These are phyloP conservation scores for Lagodon rhomboides DNA, from an alignment of 2,797 vertebrate genomes.

Conservation along the genomic window DNA sequence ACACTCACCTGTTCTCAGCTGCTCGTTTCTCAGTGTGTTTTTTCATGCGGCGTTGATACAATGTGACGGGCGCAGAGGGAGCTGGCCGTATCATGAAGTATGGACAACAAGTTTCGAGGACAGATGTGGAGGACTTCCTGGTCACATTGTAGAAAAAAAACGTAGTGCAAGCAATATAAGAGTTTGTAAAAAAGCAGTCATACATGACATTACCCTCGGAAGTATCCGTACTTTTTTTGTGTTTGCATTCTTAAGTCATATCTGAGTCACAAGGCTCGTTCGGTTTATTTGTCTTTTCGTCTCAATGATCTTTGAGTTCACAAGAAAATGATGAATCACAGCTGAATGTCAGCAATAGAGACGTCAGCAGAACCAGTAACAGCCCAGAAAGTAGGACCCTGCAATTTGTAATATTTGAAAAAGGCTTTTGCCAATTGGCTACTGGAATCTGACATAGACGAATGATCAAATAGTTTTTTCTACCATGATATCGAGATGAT, in stretches of 20 bases:
- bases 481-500: too few relatives aligned
- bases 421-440: too few relatives aligned
- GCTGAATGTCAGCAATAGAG: too few relatives aligned
- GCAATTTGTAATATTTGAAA: background rate
- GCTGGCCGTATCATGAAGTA: slow-evolving; percentile 26
- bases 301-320: background rate
- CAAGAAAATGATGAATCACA: background rate
- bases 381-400: background rate
- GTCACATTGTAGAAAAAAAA: slow-evolving; percentile 11
- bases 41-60: slow-evolving; percentile 57
- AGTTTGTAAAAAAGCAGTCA: background rate
- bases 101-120: slow-evolving; percentile 47
- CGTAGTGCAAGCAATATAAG: background rate
- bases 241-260: background rate
- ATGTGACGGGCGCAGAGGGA: slow-evolving; percentile 58
- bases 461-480: too few relatives aligned
- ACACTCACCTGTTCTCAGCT: slow-evolving; percentile 75
- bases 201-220: background rate
- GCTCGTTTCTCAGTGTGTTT: slow-evolving; percentile 53
- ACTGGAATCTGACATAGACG: too few relatives aligned
- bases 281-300: background rate
- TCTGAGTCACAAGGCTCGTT: background rate
- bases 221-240: background rate
- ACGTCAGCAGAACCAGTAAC: too few relatives aligned
- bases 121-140: slow-evolving; percentile 37